phyloP scores from a whole-genome alignment of 2,113 vertebrate species.

The Calyptomena viridis region DNA sequence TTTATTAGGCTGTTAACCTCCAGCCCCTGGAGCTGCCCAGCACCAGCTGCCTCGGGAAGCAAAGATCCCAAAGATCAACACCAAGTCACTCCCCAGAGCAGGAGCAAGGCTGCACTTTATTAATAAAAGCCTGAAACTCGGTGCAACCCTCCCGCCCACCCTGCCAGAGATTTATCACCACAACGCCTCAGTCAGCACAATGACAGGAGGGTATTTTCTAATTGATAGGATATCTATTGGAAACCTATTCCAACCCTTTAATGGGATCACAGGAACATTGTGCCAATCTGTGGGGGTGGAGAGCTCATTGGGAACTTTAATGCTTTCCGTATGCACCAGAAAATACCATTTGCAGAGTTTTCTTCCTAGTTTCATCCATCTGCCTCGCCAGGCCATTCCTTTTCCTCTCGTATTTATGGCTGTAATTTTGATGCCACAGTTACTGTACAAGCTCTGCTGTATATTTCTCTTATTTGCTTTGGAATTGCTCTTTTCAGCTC shows the following conservation, averaged over 20 bases:
- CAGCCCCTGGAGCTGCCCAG: not conserved
- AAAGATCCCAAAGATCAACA: not conserved
- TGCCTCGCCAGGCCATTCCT: constrained; percentile 24
- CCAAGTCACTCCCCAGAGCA: not conserved
- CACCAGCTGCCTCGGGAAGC: not conserved
- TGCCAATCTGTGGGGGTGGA: not conserved
- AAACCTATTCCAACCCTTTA: not conserved
- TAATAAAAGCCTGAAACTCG: not conserved
- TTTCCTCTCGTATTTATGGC: constrained; percentile 56
- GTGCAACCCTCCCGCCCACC: not conserved
- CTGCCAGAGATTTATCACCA: not conserved
- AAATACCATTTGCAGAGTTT: constrained; percentile 29
- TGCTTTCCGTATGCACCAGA: not conserved
- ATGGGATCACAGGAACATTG: not conserved
- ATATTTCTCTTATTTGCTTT: constrained; percentile 28
- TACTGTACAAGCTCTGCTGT: constrained; percentile 1
- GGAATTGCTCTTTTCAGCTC: constrained; percentile 41
- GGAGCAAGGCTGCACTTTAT: not conserved
- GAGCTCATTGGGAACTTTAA: not conserved
- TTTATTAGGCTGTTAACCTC: not conserved
- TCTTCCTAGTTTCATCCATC: constrained; percentile 4
- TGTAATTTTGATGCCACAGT: constrained; percentile 48
- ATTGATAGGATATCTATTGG: not conserved
- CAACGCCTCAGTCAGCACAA: not conserved
- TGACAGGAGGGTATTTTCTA: not conserved